These are phyloP conservation scores for Dipodomys stephensi DNA, from an alignment of 2,113 vertebrate genomes.

Conservation along the genomic window DNA sequence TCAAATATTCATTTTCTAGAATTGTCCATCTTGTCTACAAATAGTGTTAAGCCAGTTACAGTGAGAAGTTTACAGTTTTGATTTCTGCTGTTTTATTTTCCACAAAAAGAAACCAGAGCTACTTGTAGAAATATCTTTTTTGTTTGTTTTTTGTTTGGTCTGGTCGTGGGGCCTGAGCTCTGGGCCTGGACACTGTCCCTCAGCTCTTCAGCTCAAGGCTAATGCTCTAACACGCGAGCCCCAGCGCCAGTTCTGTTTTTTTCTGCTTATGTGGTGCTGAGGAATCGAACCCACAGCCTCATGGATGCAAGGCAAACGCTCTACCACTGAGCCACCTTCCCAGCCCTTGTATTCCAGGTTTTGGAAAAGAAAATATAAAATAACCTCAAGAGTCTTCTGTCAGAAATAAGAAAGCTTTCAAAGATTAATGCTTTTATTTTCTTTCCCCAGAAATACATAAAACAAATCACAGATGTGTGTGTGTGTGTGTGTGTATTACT, in stretches of 20 bases:
- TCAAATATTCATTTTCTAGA: not conserved
- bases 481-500: no score
- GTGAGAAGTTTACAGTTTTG: not conserved
- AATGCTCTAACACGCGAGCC: no score
- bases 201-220: no score
- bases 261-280: no score
- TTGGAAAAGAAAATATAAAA: not conserved
- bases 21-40: not conserved
- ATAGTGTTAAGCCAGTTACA: not conserved
- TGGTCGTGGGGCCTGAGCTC: no score
- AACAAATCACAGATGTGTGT: no score
- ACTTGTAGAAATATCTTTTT: not conserved
- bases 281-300: no score
- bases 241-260: no score
- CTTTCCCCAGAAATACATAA: not conserved
- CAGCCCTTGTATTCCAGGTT: not conserved
- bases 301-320: no score
- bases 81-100: not conserved
- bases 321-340: no score
- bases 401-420: not conserved
- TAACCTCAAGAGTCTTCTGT: not conserved
- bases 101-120: not conserved
- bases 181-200: no score
- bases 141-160: no score
- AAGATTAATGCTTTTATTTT: not conserved